These are phyloP conservation scores for Scortum barcoo DNA, from an alignment of 2,113 vertebrate species.

Conservation along the genomic window DNA sequence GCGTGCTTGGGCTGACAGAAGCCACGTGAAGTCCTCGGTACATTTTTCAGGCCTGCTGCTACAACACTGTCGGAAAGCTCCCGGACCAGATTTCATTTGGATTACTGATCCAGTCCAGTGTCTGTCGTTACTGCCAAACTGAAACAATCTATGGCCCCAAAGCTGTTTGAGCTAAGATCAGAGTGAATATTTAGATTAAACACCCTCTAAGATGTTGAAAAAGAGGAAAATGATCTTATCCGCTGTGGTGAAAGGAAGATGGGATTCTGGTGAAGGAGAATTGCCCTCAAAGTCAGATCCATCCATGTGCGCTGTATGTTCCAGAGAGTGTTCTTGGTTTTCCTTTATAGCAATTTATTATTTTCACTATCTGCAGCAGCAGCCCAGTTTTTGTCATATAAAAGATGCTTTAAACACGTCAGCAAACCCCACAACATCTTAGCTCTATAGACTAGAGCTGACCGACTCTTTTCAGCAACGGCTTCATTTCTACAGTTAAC, in stretches of 20 bases:
- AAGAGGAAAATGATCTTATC: conserved; percentile 15
- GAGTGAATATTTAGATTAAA: conserved; percentile 10
- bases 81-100: not conserved
- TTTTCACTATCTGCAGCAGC: conserved; percentile 33
- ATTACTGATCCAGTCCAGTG: not conserved
- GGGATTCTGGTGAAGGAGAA: conserved; percentile 24
- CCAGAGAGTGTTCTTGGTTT: conserved; percentile 49
- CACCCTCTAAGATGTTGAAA: conserved; percentile 1
- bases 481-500: not conserved
- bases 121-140: no score
- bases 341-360: conserved; percentile 52
- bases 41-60: not conserved
- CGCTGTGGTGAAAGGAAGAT: conserved; percentile 10
- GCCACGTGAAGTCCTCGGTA: not conserved
- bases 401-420: conserved; percentile 37
- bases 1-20: not conserved
- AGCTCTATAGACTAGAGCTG: not conserved
- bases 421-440: not conserved
- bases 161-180: not conserved
- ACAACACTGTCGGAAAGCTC: not conserved
- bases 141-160: not conserved
- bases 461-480: not conserved
- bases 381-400: conserved; percentile 43
- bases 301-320: conserved; percentile 24
- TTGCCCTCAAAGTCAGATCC: conserved; percentile 27